These are phyloP conservation scores for Istiophorus platypterus DNA, from an alignment of 2,113 vertebrate species.

Conservation along the genomic window DNA sequence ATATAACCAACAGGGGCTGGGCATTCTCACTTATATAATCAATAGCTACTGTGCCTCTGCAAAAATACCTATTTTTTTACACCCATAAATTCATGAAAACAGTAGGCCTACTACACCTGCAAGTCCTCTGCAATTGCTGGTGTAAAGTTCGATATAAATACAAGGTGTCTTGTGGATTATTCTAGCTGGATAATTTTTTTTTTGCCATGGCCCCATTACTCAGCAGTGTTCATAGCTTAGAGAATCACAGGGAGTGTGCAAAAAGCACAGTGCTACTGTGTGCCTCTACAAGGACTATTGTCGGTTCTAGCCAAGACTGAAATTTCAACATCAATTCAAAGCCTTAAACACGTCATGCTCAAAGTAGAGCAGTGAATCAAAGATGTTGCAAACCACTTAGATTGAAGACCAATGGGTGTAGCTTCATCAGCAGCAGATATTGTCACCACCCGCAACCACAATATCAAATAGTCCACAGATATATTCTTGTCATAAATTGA, in stretches of 20 bases:
- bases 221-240: neutral
- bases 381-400: neutral
- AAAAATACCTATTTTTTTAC: neutral
- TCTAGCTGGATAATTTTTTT: neutral
- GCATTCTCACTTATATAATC: neutral
- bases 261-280: neutral
- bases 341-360: neutral
- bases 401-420: neutral
- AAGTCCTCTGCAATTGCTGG: neutral
- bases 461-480: neutral
- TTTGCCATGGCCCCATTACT: neutral
- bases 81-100: neutral
- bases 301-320: neutral
- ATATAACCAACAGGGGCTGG: neutral
- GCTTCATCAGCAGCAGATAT: neutral
- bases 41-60: neutral
- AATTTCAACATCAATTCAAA: neutral
- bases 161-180: neutral
- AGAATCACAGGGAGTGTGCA: neutral
- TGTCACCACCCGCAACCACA: neutral
- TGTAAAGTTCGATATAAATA: neutral
- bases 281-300: neutral
- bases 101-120: too few relatives aligned
- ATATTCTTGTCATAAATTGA: neutral
- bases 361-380: neutral